Evolutionary conservation across 2,888 invertebrate species (phyloP).

Genomic region (Rhogogaster chlorosoma): DNA sequence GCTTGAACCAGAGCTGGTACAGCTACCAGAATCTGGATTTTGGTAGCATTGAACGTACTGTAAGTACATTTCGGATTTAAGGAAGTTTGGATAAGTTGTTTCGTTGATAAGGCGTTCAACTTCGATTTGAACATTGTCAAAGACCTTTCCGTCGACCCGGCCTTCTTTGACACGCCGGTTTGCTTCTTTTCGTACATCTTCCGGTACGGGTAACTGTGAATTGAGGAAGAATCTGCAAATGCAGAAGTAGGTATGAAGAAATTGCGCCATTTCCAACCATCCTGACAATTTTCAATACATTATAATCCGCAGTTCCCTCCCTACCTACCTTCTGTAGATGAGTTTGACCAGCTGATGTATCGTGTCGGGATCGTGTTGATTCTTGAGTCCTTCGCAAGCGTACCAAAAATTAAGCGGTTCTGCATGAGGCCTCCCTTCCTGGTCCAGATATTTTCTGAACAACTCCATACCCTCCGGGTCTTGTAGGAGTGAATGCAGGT

Average conservation of each 20-base stretch:
- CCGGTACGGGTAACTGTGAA: conserved; percentile 89
- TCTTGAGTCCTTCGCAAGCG: conserved; percentile 93
- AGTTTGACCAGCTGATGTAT: conserved; percentile 89
- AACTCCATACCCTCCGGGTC: conserved; percentile 94
- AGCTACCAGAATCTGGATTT: conserved; percentile 74
- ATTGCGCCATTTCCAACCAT: not conserved
- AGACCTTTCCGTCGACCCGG: conserved; percentile 88
- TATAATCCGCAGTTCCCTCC: not conserved
- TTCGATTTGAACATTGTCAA: conserved; percentile 91
- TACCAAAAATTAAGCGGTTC: conserved; percentile 96
- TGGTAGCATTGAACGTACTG: conserved; percentile 88
- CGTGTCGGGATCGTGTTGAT: conserved; percentile 87
- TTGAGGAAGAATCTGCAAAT: conserved; percentile 86
- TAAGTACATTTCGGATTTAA: conserved; percentile 95
- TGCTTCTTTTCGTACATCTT: conserved; percentile 89
- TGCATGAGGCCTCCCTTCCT: conserved; percentile 88
- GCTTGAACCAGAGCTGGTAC: conserved; percentile 73
- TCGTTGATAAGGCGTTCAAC: conserved; percentile 92
- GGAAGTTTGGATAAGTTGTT: conserved; percentile 94
- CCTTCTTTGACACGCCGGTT: conserved; percentile 87
- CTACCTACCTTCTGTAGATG: conserved; percentile 83
- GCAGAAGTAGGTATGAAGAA: conserved; percentile 41
- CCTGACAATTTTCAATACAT: not conserved
- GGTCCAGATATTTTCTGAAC: conserved; percentile 90
- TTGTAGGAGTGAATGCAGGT: conserved; percentile 88